These are phyloP conservation scores for Typhlichthys subterraneus DNA, from an alignment of 2,797 vertebrate genomes.

Conservation along the genomic window DNA sequence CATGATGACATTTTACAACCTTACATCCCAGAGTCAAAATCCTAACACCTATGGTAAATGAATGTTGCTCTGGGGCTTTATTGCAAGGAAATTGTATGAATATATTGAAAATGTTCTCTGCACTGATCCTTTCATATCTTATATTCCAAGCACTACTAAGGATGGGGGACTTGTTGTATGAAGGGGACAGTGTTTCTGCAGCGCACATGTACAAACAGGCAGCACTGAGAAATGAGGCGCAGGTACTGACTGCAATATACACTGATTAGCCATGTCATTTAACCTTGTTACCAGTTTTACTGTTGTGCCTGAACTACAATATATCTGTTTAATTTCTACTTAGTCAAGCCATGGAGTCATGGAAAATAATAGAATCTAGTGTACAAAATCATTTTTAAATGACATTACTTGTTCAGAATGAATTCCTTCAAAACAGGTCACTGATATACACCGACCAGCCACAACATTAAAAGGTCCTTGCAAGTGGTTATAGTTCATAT, in stretches of 20 bases:
- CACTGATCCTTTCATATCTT: neutral
- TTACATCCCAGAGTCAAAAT: constrained; percentile 67
- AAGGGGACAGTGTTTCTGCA: constrained; percentile 65
- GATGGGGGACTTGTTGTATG: constrained; percentile 82
- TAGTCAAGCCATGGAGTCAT: too few relatives aligned
- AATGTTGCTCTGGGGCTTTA: neutral
- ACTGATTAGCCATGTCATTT: too few relatives aligned
- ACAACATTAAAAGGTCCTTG: too few relatives aligned
- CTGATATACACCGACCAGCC: too few relatives aligned
- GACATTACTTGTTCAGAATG: too few relatives aligned
- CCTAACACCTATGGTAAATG: constrained; percentile 73
- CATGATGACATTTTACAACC: constrained; percentile 79
- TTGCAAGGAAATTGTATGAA: neutral
- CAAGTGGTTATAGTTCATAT: too few relatives aligned
- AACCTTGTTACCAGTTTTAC: too few relatives aligned
- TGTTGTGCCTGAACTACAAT: too few relatives aligned
- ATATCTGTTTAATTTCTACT: too few relatives aligned
- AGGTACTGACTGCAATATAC: constrained; percentile 59
- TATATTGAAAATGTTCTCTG: neutral
- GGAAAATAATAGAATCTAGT: too few relatives aligned
- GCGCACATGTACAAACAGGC: constrained; percentile 80
- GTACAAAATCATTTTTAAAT: too few relatives aligned
- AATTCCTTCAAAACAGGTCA: too few relatives aligned
- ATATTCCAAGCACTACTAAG: constrained; percentile 72
- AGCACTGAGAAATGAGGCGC: constrained; percentile 74